Conservation (phyloP, 2,888 invertebrate species). For the Cremastobaeus sp. region DNA sequence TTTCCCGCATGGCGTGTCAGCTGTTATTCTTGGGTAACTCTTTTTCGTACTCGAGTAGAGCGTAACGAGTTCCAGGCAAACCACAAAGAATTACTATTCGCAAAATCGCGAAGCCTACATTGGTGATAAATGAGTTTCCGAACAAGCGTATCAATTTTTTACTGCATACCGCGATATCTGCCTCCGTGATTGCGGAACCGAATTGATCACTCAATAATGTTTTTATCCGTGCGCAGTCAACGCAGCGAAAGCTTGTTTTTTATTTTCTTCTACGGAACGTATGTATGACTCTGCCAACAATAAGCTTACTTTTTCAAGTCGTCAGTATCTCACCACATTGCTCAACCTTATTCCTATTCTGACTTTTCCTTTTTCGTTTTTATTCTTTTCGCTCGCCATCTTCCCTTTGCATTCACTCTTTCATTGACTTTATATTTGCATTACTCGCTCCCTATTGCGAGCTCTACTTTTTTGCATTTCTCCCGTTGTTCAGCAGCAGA, state of each 20-base stretch:
- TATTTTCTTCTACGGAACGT: too few species aligned
- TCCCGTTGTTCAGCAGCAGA: conserved; percentile 46
- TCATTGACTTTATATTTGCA: conserved; percentile 24
- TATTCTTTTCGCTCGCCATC: not conserved
- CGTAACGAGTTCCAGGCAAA: conserved; percentile 35
- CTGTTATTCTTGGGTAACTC: conserved; percentile 58
- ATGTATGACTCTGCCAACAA: too few species aligned
- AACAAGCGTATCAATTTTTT: too few species aligned
- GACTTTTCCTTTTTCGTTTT: conserved; percentile 16
- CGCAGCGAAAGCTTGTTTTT: too few species aligned
- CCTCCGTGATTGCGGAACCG: too few species aligned
- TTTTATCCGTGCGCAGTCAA: too few species aligned
- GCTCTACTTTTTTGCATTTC: conserved; percentile 49
- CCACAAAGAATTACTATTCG: conserved; percentile 30
- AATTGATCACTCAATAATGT: too few species aligned
- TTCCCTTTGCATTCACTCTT: conserved; percentile 28
- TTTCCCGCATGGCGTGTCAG: conserved; percentile 59
- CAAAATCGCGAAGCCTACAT: conserved; percentile 20
- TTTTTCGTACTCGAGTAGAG: conserved; percentile 46
- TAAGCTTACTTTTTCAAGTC: conserved; percentile 13
- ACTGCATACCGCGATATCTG: too few species aligned
- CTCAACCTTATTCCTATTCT: conserved; percentile 6
- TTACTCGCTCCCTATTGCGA: conserved; percentile 17
- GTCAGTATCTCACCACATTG: not conserved
- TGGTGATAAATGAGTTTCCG: conserved; percentile 26